phyloP scores from a whole-genome alignment of 1,140 invertebrate genomes.

The Euura lappo region DNA sequence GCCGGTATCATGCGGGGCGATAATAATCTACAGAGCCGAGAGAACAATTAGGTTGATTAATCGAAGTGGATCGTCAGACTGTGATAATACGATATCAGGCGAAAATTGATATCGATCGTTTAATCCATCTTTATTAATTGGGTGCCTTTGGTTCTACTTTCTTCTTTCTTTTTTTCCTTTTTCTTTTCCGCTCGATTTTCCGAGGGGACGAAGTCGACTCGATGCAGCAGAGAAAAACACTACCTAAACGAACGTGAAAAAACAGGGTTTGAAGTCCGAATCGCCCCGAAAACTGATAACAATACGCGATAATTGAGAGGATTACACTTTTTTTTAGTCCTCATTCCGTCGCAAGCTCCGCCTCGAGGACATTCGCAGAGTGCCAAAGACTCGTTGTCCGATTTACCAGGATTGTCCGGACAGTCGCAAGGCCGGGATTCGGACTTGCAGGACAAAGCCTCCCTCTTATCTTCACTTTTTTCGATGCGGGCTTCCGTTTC shows the following conservation, averaged over 20 bases:
- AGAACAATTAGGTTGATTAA: no score
- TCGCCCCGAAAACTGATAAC: conserved; percentile 11
- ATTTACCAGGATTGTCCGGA: neutral
- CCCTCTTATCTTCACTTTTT: conserved; percentile 11
- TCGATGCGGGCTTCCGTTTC: conserved; percentile 3
- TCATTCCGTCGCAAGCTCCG: neutral
- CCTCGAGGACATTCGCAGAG: neutral
- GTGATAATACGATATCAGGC: no score
- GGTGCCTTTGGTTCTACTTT: no score
- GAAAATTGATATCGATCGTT: no score
- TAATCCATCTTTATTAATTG: no score
- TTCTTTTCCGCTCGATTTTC: neutral
- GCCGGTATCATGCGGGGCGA: no score
- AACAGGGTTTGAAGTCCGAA: conserved; percentile 25
- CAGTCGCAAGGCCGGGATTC: neutral
- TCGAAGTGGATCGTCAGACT: no score
- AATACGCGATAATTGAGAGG: neutral
- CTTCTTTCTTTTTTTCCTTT: no score
- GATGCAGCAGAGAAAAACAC: neutral
- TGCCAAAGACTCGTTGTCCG: neutral
- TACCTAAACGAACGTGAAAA: conserved; percentile 18
- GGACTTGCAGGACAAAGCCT: neutral
- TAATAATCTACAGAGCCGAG: no score
- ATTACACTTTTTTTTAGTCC: neutral
- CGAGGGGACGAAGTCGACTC: neutral